Evolutionary conservation across 2,113 vertebrate genomes (phyloP), one percentile per base, ranked within the genome.

Genomic region (Crotalus viridis): DNA sequence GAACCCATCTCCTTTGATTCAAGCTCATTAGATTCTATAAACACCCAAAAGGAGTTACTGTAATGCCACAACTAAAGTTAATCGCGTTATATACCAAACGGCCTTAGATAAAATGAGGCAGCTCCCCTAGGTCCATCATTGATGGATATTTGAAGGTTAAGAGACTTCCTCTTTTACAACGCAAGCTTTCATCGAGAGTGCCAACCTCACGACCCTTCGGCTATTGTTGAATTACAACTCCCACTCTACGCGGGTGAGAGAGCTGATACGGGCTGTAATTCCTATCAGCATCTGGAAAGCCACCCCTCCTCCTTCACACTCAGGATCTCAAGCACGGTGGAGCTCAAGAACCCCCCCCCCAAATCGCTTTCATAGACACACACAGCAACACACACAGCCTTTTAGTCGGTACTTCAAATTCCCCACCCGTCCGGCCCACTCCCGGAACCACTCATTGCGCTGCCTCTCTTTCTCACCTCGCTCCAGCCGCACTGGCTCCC

Each of bases 401-500:
- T 51, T 69, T 39, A 81, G 6, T 15, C 17, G n/a, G 22, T 21
- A 12, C 69, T 54, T 10, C 12, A 1, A 13, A 4, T 9, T 1
- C 24, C 15, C 33, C n/a, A 21, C 69, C 5, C 51, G 46, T 54
- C 12, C 69, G 10, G 6, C 15, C 59, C 59, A 12, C 2, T 22
- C 51, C 24, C 21, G 21, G 55, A 46, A 5, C 6, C 3, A 1
- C 54, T 26, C 13, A 2, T 52, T 26, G 17, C 59, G 64, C 10
- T 22, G 39, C 9, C 22, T 54, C 15, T 51, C 28, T 46, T 51
- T 87, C n/a, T 98, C 97, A 99, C 99, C 99, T 98, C 99, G 97
- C 97, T 99, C 99, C 97, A 99, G 94, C 69, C 98, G 98, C 74
- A 99, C 98, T 39, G 99, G 98, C 85, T 99, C 99, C 0, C 98